These are phyloP conservation scores for Excalfactoria chinensis DNA, from an alignment of 2,113 vertebrate genomes.

Conservation along the genomic window DNA sequence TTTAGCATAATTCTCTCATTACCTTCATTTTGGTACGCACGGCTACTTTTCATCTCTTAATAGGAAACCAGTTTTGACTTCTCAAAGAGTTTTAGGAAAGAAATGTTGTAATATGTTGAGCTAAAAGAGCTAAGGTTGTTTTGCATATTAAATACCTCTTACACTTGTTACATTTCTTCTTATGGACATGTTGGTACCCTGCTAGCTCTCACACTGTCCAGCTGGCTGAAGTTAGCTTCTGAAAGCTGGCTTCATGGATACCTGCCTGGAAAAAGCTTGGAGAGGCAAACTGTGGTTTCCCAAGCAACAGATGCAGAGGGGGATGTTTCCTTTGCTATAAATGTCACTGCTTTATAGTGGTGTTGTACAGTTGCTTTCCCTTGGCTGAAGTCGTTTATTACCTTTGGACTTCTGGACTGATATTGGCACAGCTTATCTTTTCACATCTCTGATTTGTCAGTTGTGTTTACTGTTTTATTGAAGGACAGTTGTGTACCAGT, in stretches of 20 bases:
- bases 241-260: constrained; percentile 16
- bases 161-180: not conserved
- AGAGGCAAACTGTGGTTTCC: constrained; percentile 13
- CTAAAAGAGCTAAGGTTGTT: not conserved
- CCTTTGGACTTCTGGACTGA: not conserved
- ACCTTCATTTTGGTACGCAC: not conserved
- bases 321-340: not conserved
- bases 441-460: not conserved
- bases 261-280: constrained; percentile 20
- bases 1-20: not conserved
- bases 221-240: not conserved
- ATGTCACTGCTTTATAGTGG: not conserved
- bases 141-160: not conserved
- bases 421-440: not conserved
- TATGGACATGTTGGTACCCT: not conserved
- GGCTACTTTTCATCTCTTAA: not conserved
- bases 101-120: not conserved
- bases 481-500: not conserved
- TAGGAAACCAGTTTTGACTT: not conserved
- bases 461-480: not conserved
- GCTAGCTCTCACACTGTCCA: not conserved
- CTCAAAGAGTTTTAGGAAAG: not conserved
- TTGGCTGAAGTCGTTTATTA: not conserved
- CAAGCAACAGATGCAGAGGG: not conserved
- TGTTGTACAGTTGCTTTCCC: not conserved